Conservation (phyloP, 2,797 vertebrate species). For the Hoplostethus atlanticus region DNA sequence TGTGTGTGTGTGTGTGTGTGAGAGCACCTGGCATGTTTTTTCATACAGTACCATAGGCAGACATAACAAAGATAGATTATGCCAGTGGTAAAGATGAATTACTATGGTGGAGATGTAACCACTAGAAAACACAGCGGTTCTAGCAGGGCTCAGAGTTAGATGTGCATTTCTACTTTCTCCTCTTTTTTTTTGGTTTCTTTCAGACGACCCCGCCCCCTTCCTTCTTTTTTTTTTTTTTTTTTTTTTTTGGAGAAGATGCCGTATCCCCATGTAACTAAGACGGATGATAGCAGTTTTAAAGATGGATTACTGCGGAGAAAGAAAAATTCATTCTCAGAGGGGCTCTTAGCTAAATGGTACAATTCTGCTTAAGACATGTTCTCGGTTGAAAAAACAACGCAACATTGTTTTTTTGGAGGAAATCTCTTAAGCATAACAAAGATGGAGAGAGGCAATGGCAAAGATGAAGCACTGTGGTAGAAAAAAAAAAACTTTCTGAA, state of each 20-base stretch:
- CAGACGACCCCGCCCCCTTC: neutral
- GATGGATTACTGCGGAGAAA: conserved; percentile 23
- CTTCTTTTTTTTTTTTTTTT: neutral
- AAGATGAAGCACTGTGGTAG: neutral
- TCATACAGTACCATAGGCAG: conserved; percentile 3
- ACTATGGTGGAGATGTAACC: conserved; percentile 1
- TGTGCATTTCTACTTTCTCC: neutral
- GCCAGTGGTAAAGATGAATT: conserved; percentile 22
- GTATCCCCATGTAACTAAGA: conserved; percentile 26
- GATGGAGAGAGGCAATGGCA: neutral
- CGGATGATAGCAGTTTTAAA: conserved; percentile 33
- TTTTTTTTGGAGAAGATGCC: conserved; percentile 2
- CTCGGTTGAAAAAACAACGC: neutral
- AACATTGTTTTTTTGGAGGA: neutral
- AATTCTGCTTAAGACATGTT: conserved; percentile 3
- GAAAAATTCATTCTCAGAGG: neutral
- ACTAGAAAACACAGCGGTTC: conserved; percentile 9
- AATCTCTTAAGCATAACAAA: neutral
- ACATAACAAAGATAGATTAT: conserved; percentile 39
- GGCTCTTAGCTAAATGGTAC: neutral
- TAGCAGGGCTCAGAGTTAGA: neutral
- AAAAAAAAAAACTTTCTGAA: no score
- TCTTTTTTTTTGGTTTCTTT: neutral
- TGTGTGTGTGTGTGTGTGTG: neutral
- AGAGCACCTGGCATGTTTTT: conserved; percentile 28